Conservation (phyloP, 2,113 vertebrate genomes). For the Ageneiosus marmoratus region DNA sequence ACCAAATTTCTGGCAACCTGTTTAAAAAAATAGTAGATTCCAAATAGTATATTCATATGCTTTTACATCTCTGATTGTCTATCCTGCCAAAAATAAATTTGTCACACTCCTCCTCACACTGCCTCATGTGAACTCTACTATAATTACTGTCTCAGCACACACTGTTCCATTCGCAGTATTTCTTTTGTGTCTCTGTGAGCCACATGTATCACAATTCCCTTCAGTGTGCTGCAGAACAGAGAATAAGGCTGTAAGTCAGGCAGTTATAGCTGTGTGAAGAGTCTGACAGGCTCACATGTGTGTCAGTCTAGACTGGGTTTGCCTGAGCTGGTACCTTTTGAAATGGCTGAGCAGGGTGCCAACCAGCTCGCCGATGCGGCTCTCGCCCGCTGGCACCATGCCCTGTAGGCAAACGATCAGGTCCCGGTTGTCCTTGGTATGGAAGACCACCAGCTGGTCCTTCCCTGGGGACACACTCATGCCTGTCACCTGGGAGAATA, state of each 20-base stretch:
- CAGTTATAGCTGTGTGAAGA: neutral
- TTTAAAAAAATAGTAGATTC: neutral
- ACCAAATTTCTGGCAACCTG: neutral
- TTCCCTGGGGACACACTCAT: constrained; percentile 94
- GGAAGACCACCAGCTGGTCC: constrained; percentile 96
- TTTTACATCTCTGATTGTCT: neutral
- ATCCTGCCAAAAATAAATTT: neutral
- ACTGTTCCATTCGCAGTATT: no score
- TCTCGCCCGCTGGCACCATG: constrained; percentile 82
- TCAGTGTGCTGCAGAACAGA: neutral
- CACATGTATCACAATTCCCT: neutral
- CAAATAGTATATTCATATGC: neutral
- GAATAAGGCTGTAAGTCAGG: neutral
- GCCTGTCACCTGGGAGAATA: constrained; percentile 81
- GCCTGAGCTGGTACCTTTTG: constrained; percentile 79
- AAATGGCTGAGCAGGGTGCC: constrained; percentile 92
- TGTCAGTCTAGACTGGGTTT: constrained; percentile 8
- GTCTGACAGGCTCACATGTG: neutral
- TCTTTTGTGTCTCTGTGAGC: neutral
- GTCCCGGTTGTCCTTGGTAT: constrained; percentile 93
- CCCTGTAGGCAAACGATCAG: constrained; percentile 91
- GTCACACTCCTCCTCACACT: constrained; percentile 8
- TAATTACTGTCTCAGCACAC: neutral
- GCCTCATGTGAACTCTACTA: constrained; percentile 2
- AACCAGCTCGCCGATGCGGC: constrained; percentile 91